Conservation (phyloP, 2,113 vertebrate species). For the Microtus ochrogaster region DNA sequence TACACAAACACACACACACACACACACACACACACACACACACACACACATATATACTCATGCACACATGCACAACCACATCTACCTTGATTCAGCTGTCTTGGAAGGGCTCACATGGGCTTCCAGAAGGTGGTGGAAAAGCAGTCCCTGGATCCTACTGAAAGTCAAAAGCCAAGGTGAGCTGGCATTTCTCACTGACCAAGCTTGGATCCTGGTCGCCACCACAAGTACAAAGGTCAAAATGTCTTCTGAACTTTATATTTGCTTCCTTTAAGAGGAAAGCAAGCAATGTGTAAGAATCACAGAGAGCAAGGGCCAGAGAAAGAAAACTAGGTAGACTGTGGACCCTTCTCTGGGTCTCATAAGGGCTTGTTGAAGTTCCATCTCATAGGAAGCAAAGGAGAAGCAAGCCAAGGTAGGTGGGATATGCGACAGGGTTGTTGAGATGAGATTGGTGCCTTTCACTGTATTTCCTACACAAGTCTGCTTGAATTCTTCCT, state of each 20-base stretch:
- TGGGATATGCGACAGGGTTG: background rate
- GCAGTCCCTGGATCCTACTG: background rate
- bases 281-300: background rate
- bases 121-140: background rate
- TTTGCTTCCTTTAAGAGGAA: background rate
- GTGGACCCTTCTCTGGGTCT: background rate
- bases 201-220: background rate
- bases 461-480: background rate
- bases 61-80: too few species aligned
- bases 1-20: background rate
- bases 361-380: background rate
- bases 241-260: background rate
- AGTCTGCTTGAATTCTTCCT: background rate
- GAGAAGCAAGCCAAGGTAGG: background rate
- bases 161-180: background rate
- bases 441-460: accelerated
- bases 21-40: background rate
- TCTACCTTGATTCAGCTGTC: background rate
- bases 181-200: background rate
- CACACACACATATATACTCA: too few species aligned
- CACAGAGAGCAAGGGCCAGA: background rate
- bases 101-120: background rate
- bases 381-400: background rate
- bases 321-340: background rate
- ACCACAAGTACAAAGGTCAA: background rate